phyloP scores from a whole-genome alignment of 1,140 invertebrate genomes.

The Aphelenchoides fujianensis region DNA sequence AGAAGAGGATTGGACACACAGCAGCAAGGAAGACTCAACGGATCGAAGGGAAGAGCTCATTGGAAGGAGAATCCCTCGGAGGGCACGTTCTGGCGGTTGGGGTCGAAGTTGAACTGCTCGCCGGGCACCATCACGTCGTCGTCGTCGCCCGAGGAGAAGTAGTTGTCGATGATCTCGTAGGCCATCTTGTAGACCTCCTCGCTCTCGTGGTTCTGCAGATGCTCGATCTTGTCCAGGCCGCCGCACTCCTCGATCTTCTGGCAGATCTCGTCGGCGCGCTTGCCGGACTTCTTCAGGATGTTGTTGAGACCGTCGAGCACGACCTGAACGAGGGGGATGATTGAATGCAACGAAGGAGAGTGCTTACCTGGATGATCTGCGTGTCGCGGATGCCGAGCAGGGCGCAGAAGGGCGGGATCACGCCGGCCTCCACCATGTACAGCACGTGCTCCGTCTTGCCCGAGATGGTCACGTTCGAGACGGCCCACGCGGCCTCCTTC shows the following conservation, averaged over 20 bases:
- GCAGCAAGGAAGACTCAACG: too few relatives aligned
- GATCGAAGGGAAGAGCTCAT: constrained; percentile 29
- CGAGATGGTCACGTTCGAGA: constrained; percentile 95
- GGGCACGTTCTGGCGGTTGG: constrained; percentile 59
- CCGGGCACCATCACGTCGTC: constrained; percentile 63
- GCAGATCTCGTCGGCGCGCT: constrained; percentile 52
- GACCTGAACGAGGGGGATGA: constrained; percentile 72
- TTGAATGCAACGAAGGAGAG: neutral
- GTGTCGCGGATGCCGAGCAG: constrained; percentile 83
- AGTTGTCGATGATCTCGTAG: constrained; percentile 96
- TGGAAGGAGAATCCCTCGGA: constrained; percentile 50
- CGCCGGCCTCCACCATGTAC: constrained; percentile 72
- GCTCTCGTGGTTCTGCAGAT: constrained; percentile 90
- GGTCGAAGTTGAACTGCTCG: constrained; percentile 63
- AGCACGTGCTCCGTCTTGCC: constrained; percentile 84
- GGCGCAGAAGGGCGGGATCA: constrained; percentile 71
- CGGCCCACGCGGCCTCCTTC: constrained; percentile 98
- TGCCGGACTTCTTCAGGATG: constrained; percentile 54
- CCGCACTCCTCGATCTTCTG: constrained; percentile 61
- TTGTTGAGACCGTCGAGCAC: constrained; percentile 87
- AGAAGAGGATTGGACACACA: too few relatives aligned
- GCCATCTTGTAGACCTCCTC: constrained; percentile 96
- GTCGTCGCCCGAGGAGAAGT: constrained; percentile 69
- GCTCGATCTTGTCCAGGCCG: constrained; percentile 88
- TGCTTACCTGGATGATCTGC: constrained; percentile 71